These are phyloP conservation scores for Hippocampus guttulatus DNA, from an alignment of 2,113 vertebrate species.

Conservation along the genomic window DNA sequence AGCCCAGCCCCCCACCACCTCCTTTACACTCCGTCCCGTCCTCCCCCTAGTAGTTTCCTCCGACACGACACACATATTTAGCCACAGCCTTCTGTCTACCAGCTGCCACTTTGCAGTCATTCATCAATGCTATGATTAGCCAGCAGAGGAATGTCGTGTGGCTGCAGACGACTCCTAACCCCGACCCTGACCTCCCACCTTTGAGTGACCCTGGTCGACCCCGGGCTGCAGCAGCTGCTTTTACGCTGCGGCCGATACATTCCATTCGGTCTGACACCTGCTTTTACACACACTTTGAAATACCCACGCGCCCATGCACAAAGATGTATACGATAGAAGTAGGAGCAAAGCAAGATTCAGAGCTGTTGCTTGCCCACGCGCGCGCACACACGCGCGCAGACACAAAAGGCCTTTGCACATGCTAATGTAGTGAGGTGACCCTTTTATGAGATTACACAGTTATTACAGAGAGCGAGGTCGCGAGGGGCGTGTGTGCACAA, in stretches of 20 bases:
- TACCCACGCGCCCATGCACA: slow-evolving; percentile 1
- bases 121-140: slow-evolving; percentile 64
- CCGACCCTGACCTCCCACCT: slow-evolving; percentile 51
- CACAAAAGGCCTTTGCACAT: slow-evolving; percentile 60
- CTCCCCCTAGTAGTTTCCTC: slow-evolving; percentile 20
- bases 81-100: slow-evolving; percentile 42
- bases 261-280: slow-evolving; percentile 63
- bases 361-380: slow-evolving; percentile 37
- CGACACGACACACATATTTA: slow-evolving; percentile 40
- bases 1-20: background rate
- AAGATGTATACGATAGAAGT: slow-evolving; percentile 24
- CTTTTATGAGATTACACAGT: slow-evolving; percentile 68
- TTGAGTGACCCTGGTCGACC: slow-evolving; percentile 30
- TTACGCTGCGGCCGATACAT: slow-evolving; percentile 46
- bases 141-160: slow-evolving; percentile 61
- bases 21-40: background rate
- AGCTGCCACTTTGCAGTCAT: slow-evolving; percentile 58
- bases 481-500: slow-evolving; percentile 23
- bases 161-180: slow-evolving; percentile 56
- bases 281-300: slow-evolving; percentile 30
- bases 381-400: slow-evolving; percentile 30
- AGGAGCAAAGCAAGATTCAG: slow-evolving; percentile 28
- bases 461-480: slow-evolving; percentile 62
- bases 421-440: slow-evolving; percentile 57
- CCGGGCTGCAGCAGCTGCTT: slow-evolving; percentile 51